A percentile compares a stretch with the other conserved stretches of the same genome.
Conservation (phyloP, 2,113 vertebrate genomes). For the Rhea pennata region DNA sequence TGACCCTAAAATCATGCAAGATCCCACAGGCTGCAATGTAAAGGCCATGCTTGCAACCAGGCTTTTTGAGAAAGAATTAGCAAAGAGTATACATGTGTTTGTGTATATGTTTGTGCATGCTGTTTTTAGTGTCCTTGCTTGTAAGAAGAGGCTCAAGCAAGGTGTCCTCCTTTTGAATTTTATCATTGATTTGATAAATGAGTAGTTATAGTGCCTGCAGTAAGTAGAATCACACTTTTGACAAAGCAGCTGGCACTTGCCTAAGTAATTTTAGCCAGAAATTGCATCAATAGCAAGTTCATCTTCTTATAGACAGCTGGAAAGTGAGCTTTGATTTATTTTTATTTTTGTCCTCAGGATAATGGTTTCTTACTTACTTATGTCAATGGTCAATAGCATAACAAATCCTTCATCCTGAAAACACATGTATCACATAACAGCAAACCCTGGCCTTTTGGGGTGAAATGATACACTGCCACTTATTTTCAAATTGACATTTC, state of each 20-base stretch:
- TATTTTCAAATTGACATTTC: slow-evolving; percentile 18
- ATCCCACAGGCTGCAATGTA: neutral
- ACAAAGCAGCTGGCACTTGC: neutral
- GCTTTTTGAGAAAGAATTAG: neutral
- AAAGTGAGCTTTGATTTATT: slow-evolving; percentile 57
- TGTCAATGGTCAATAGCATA: slow-evolving; percentile 51
- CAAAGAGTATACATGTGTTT: neutral
- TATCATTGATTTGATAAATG: neutral
- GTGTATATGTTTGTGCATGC: neutral
- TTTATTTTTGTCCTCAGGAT: slow-evolving; percentile 26
- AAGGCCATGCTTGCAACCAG: neutral
- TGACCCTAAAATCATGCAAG: neutral
- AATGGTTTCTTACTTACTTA: slow-evolving; percentile 49
- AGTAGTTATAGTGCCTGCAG: neutral
- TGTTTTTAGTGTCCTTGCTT: neutral
- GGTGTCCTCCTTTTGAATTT: neutral
- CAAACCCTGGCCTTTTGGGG: slow-evolving; percentile 40
- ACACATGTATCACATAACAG: slow-evolving; percentile 35
- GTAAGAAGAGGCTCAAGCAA: neutral
- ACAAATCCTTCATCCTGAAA: slow-evolving; percentile 51
- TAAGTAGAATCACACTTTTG: neutral
- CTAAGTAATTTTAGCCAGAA: slow-evolving; percentile 33
- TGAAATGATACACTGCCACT: slow-evolving; percentile 41
- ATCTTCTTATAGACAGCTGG: slow-evolving; percentile 35
- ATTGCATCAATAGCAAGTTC: slow-evolving; percentile 7